Evolutionary conservation across 1,140 invertebrate species (phyloP), one percentile per base, ranked within the genome.

Genomic region (Sarcophaga peregrina): DNA sequence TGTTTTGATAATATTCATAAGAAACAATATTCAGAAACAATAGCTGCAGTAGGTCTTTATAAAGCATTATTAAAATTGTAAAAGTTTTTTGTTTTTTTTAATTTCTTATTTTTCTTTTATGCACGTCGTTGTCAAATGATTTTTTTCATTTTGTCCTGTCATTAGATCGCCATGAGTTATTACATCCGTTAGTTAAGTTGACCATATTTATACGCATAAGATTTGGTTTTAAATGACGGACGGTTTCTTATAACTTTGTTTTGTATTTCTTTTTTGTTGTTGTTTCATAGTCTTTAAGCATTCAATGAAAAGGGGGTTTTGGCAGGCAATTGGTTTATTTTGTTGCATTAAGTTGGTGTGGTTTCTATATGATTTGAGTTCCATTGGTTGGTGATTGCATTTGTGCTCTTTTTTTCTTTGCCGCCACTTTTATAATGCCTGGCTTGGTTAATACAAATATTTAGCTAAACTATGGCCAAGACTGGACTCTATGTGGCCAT

Each of bases 101-200:
- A 78, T 78, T 78, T 78, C 75, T 78, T 20, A 7, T 7, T 15
- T 58, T 58, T 58, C 54, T 76, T 37, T 25, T 20, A 78, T 9
- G 20, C 75, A 78, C 75, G 48, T 78, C 47, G 75, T 78, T 78
- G 75, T 78, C 75, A 78, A 78, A n/a, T 78, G 47, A 78, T 78
- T 37, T 37, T 78, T 78, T 37, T 78, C 75, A 78, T 78, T 78
- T 78, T 78, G 75, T 78, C 75, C 75, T 78, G 75, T 52, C 75
- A 78, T 50, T 78, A 52, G 75, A 78, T 78, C 75, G 47, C 75
- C 46, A 78, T 78, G 75, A 78, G 48, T 78, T 78, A 78, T 78
- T 78, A 50, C 75, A 78, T 78, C 75, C 75, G 75, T 52, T 78
- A 78, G 8, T 78, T 25, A 52, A 78, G 47, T 78, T 48, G 62